Percentiles rank a stretch among this genome's conserved stretches.
Conservation (phyloP, 2,113 vertebrate species). For the Saccopteryx bilineata region DNA sequence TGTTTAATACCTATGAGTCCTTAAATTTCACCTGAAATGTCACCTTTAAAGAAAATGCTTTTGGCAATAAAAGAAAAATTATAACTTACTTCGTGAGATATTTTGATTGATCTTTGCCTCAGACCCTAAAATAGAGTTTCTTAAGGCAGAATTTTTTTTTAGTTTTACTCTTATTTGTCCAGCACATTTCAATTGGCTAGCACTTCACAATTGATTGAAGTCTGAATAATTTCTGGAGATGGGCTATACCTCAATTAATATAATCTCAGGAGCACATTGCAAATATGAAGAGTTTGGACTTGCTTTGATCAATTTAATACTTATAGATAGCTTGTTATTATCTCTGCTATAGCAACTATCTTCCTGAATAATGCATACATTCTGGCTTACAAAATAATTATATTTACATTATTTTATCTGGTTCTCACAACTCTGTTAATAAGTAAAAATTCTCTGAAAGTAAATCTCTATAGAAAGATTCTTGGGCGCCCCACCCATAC, state of each 20-base stretch:
- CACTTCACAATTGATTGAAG: not conserved
- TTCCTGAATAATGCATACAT: not conserved
- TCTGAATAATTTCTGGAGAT: not conserved
- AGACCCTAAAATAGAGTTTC: not conserved
- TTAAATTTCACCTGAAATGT: not conserved
- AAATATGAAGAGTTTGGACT: not conserved
- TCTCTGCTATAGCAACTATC: not conserved
- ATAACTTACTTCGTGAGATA: not conserved
- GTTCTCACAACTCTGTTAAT: not conserved
- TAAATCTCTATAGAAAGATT: not conserved
- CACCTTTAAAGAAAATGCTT: not conserved
- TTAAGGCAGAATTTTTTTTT: not conserved
- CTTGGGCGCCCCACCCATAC: not conserved
- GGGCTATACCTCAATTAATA: accelerated
- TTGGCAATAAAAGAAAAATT: not conserved
- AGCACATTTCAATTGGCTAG: not conserved
- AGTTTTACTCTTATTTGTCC: not conserved
- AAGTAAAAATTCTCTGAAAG: not conserved
- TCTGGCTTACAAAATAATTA: not conserved
- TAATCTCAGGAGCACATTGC: not conserved
- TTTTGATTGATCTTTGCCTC: not conserved
- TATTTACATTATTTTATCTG: not conserved
- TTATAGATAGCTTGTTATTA: not conserved
- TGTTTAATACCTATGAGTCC: not conserved
- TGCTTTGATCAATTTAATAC: not conserved